Base-by-base conservation (phyloP, 2,113 vertebrate genomes). In the Uropsilus gracilis region DNA sequence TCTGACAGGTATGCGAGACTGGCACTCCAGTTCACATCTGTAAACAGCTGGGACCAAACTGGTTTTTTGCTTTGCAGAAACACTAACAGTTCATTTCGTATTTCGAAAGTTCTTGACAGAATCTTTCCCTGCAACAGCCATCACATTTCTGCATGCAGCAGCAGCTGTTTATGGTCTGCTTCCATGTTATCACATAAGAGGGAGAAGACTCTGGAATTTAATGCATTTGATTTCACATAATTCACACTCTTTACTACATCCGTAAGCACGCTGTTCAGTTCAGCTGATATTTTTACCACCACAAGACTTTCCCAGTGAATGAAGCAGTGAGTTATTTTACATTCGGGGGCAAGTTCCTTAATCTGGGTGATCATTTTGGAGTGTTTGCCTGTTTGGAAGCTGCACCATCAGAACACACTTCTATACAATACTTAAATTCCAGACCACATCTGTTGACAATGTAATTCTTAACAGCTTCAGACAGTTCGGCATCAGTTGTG, bases 1-100 rank as follows among this genome's bases (percentile, higher is more conserved):
- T 95, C 75, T 77, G 86, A 94, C 61, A 95, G 83, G 64, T 93
- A 96, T 71, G 93, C 93, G 86, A 90, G 93, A 50, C 76, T 93
- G 68, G 93, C 86, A 72, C 57, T 92, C 95, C 95, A 94, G 17
- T 96, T 93, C 81, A 94, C 86, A 44, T 92, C 86, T 93, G 48
- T 82, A 68, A 95, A 92, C 82, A 93, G 90, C 9, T 95, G 93
- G 76, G 76, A 90, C 93, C 90, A 95, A 83, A 69, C 37, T 83
- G 93, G 90, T 57, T 90, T 96, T 48, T 44, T 83, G 55, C 81
- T 75, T 82, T 90, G 93, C 39, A 94, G 63, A 82, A 94, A 94
- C 30, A 86, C 26, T 42, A 63, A 14, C 26, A 94, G 86, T 71
- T 96, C 93, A 20, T 92, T 92, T 64, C 80, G 59, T 76, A 94